These are phyloP conservation scores for Cheirogaleus medius DNA, from an alignment of 2,113 vertebrate species.

Conservation along the genomic window DNA sequence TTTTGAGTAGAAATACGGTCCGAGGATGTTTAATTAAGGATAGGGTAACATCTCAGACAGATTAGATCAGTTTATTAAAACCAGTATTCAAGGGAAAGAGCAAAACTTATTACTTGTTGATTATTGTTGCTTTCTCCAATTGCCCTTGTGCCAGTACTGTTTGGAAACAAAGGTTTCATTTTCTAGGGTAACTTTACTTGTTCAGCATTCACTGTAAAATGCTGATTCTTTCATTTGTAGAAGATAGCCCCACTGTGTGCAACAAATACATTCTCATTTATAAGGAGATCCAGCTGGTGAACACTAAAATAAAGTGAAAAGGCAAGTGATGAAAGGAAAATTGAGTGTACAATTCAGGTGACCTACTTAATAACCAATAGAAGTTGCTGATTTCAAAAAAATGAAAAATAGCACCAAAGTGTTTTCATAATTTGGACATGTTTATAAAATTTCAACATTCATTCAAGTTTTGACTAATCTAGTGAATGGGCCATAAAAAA, in stretches of 20 bases:
- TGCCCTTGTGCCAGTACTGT: conserved; percentile 67
- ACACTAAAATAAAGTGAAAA: conserved; percentile 56
- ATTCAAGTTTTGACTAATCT: conserved; percentile 24
- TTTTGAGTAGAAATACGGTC: conserved; percentile 59
- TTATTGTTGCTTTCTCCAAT: conserved; percentile 54
- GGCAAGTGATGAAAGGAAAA: conserved; percentile 74
- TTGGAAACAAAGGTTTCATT: conserved; percentile 71
- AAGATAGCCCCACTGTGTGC: conserved; percentile 74
- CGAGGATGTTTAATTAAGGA: conserved; percentile 20
- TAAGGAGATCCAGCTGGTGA: conserved; percentile 67
- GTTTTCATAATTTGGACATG: conserved; percentile 6
- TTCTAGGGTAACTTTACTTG: conserved; percentile 32
- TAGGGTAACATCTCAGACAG: neutral
- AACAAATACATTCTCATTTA: conserved; percentile 76
- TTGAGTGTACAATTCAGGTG: conserved; percentile 55
- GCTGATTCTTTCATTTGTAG: conserved; percentile 71
- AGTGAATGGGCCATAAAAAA: neutral
- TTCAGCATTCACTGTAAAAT: conserved; percentile 71
- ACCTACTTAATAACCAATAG: conserved; percentile 70
- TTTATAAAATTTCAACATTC: conserved; percentile 18
- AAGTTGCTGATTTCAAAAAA: conserved; percentile 53
- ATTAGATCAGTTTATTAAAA: conserved; percentile 67
- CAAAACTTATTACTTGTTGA: conserved; percentile 62
- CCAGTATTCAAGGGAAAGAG: conserved; percentile 69
- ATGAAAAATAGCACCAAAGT: conserved; percentile 8